Evolutionary conservation across 2,888 invertebrate species (phyloP).

Genomic region (Ctena decussata): DNA sequence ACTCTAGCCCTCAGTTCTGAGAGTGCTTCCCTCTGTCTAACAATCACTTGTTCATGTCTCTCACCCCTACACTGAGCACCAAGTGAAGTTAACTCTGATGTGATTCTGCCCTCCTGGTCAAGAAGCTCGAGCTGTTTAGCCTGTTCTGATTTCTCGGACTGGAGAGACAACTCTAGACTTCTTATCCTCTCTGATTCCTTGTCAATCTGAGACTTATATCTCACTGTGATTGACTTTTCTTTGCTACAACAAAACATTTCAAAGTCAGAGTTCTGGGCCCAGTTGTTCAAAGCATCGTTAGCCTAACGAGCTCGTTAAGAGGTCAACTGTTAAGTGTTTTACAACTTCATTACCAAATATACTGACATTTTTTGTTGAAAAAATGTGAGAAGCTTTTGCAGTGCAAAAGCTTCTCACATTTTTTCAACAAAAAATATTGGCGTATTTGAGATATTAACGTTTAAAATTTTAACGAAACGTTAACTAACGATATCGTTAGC

Average conservation of each 20-base stretch:
- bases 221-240: slow-evolving; percentile 79
- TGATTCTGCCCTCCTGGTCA: slow-evolving; percentile 85
- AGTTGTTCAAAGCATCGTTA: no score
- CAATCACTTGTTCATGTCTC: slow-evolving; percentile 86
- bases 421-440: no score
- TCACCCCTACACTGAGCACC: slow-evolving; percentile 87
- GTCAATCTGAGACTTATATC: slow-evolving; percentile 76
- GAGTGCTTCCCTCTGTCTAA: slow-evolving; percentile 85
- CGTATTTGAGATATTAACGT: no score
- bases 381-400: no score
- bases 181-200: slow-evolving; percentile 71
- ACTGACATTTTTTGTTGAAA: no score
- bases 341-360: no score
- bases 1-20: slow-evolving; percentile 84
- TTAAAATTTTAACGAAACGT: no score
- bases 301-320: no score
- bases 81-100: slow-evolving; percentile 85
- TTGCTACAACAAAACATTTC: slow-evolving; percentile 71
- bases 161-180: slow-evolving; percentile 78
- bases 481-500: no score
- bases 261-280: no score
- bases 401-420: no score
- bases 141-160: slow-evolving; percentile 79
- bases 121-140: slow-evolving; percentile 80
- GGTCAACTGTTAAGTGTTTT: no score